Evolutionary conservation across 2,888 invertebrate genomes (phyloP), one percentile per base, ranked within the genome.

Genomic region (Acrocera orbiculus): DNA sequence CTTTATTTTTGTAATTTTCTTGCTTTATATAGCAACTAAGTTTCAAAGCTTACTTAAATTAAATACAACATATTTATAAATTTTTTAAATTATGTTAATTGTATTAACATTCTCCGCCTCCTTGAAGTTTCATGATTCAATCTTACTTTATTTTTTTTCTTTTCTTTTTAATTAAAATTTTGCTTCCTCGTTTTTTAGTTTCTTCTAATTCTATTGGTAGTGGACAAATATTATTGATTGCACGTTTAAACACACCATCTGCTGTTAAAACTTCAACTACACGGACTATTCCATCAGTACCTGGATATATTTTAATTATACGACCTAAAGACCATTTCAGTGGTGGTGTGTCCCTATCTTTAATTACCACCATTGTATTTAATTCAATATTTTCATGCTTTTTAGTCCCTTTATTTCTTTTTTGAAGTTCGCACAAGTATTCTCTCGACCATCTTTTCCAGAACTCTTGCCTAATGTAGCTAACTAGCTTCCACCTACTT

Each of bases 321-420:
- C 43, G 26, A 4, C 40, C 49, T 4, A 47, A 24, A 10, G 30
- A 29, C 50, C 50, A 51, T n/a, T 43, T 29, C 5, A 34, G n/a
- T 15, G 46, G 43, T 7, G 42, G 43, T 4, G 34, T 16, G 27
- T 40, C 39, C 8, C 43, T 42, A 16, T 48, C 42, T 13, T 40
- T 44, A 9, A 49, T 19, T 5, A 50, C 26, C 5, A 47, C 48
- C 8, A 51, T 11, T 11, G 38, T 31, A 11, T 42, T 43, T 14
- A 38, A 27, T n/a, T n/a, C 4, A 11, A 25, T 16, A 9, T 4
- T n/a, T 7, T 3, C 16, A 5, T 17, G 11, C 3, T 16, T 9
- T 15, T 26, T 6, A 3, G 8, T 14, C 32, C 27, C 24, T 7
- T 17, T 16, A 5, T 13, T 15, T 10, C 17, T 9, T 4, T 23